Conservation (phyloP, 1,140 invertebrate genomes). For the Trypoxylus dichotomus region DNA sequence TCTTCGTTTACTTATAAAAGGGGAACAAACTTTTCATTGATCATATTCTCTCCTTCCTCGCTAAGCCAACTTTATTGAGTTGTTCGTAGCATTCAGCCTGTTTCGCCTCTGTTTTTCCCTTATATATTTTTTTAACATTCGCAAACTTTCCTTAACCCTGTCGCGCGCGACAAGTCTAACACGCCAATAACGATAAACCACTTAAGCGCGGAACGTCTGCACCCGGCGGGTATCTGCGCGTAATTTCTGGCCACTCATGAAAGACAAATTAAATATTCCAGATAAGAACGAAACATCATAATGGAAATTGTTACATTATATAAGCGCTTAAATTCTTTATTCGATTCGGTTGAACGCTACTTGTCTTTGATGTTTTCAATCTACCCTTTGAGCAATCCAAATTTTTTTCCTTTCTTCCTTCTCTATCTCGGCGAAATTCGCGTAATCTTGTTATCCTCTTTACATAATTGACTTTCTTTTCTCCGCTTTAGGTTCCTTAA, state of each 20-base stretch:
- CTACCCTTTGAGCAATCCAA: not conserved
- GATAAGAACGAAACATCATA: too few species aligned
- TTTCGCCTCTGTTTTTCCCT: not conserved
- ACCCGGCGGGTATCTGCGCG: too few species aligned
- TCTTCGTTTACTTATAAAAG: slow-evolving; percentile 15
- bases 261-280: too few species aligned
- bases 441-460: not conserved
- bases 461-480: not conserved
- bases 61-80: slow-evolving; percentile 34
- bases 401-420: not conserved
- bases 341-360: not conserved
- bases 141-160: too few species aligned
- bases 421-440: not conserved
- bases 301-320: too few species aligned
- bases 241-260: not conserved
- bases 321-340: not conserved
- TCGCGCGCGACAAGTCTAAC: too few species aligned
- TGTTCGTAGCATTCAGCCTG: not conserved
- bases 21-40: slow-evolving; percentile 39
- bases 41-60: slow-evolving; percentile 32
- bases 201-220: too few species aligned
- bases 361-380: not conserved
- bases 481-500: too few species aligned
- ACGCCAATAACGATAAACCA: too few species aligned
- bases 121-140: not conserved